phyloP scores from a whole-genome alignment of 2,888 invertebrate genomes.

The Philaethria dido region DNA sequence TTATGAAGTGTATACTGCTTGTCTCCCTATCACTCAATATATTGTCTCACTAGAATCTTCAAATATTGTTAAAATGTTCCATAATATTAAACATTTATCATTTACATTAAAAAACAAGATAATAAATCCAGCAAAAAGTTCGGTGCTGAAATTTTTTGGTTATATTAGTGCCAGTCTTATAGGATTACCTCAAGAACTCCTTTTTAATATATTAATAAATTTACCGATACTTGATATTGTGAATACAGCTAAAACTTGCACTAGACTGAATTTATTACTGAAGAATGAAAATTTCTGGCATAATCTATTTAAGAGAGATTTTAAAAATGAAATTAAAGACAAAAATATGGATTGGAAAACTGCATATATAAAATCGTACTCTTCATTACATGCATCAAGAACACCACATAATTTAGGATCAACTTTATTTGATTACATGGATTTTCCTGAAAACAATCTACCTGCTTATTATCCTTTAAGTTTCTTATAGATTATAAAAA shows the following conservation, averaged over 20 bases:
- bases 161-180: conserved; percentile 75
- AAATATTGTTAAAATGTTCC: conserved; percentile 67
- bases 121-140: conserved; percentile 80
- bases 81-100: conserved; percentile 74
- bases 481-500: conserved; percentile 66
- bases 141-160: conserved; percentile 74
- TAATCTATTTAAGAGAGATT: conserved; percentile 66
- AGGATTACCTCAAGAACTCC: conserved; percentile 73
- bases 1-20: conserved; percentile 70
- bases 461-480: conserved; percentile 72
- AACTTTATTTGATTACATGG: conserved; percentile 66
- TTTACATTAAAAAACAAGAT: conserved; percentile 81
- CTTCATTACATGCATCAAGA: conserved; percentile 47
- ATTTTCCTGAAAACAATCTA: conserved; percentile 65
- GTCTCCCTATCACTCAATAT: conserved; percentile 69
- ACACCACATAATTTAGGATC: conserved; percentile 46
- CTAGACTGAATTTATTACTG: conserved; percentile 56
- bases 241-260: conserved; percentile 64
- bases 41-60: conserved; percentile 66
- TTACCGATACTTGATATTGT: conserved; percentile 60
- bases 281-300: conserved; percentile 68
- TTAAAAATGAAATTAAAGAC: conserved; percentile 46
- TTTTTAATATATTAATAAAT: conserved; percentile 61
- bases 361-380: conserved; percentile 58
- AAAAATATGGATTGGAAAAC: conserved; percentile 59